Percentiles rank a stretch among this genome's conserved stretches.
These are phyloP conservation scores for Cephalopachus bancanus DNA, from an alignment of 2,797 vertebrate genomes.

Conservation along the genomic window DNA sequence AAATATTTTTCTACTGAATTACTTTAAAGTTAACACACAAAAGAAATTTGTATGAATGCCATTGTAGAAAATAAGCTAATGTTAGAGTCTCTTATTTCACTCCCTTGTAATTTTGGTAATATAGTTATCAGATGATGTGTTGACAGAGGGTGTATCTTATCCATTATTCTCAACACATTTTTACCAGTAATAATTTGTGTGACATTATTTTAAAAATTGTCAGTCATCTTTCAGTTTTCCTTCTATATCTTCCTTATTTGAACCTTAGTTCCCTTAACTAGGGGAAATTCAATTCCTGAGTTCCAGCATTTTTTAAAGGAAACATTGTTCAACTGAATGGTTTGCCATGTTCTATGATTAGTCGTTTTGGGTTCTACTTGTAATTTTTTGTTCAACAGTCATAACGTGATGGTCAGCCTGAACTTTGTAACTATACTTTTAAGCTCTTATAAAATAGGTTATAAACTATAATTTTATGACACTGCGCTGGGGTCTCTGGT, in stretches of 20 bases:
- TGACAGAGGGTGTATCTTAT: conserved; percentile 56
- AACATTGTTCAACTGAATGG: not conserved
- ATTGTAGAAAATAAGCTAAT: conserved; percentile 58
- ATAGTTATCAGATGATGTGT: conserved; percentile 27
- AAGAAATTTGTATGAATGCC: conserved; percentile 44
- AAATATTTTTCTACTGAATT: conserved; percentile 63
- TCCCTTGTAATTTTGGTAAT: conserved; percentile 23
- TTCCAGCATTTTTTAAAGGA: conserved; percentile 14
- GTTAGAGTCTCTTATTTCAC: conserved; percentile 9
- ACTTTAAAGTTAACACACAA: conserved; percentile 63
- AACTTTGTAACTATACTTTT: not conserved
- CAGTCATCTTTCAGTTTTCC: conserved; percentile 43
- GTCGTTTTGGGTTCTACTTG: not conserved
- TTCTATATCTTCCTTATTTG: conserved; percentile 53
- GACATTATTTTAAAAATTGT: conserved; percentile 57
- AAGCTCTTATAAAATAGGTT: not conserved
- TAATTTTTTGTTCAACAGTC: not conserved
- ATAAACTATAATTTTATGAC: not conserved
- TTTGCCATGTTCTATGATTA: not conserved
- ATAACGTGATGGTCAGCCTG: not conserved
- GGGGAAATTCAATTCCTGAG: conserved; percentile 5
- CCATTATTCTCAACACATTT: conserved; percentile 45
- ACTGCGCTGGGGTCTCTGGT: not conserved
- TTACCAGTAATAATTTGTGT: conserved; percentile 31
- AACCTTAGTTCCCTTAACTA: not conserved